Evolutionary conservation across 2,888 invertebrate genomes (phyloP), one percentile per base, ranked within the genome.

Genomic region (Andrena marginata): DNA sequence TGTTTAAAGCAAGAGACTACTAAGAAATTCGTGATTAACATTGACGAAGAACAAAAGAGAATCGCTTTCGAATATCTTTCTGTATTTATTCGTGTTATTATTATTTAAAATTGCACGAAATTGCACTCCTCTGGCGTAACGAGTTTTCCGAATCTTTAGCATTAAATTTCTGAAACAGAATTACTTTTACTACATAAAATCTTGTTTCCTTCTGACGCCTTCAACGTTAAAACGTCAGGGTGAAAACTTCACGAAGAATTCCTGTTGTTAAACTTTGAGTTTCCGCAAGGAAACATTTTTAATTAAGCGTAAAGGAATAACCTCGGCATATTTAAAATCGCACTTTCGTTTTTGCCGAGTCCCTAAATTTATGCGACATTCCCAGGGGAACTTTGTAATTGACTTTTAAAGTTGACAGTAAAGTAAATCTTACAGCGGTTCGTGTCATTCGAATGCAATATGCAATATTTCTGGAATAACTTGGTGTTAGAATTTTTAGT

Each of bases 121-220:
- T 56, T 56, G 10, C 13, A 56, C 10, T 56, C 13, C 54, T 26
- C 20, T 56, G 23, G 8, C 8, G 54, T 20, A 23, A 51, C 16
- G 13, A 26, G 13, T 56, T 56, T 56, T 56, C 23, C 10, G 23
- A 26, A 23, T 56, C 26, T 26, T 10, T 16, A 10, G 23, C 56
- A 54, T 10, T 23, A 10, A 4, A 56, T 56, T 56, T 26, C 4
- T 26, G 20, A 4, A 26, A 26, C 10, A 56, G 26, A 56, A 26
- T 56, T 56, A 26, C 23, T 56, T 26, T 56, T 10, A 23, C 4
- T 56, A 56, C 13, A 13, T 20, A 56, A 13, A 26, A 13, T 56
- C 56, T 56, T 26, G 23, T 56, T 56, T 56, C 26, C 23, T 56
- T 56, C 56, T 56, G 56, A 56, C 56, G 10, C 26, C 23, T 56